Conservation (phyloP, 2,888 invertebrate species). For the Pachymerium ferrugineum region DNA sequence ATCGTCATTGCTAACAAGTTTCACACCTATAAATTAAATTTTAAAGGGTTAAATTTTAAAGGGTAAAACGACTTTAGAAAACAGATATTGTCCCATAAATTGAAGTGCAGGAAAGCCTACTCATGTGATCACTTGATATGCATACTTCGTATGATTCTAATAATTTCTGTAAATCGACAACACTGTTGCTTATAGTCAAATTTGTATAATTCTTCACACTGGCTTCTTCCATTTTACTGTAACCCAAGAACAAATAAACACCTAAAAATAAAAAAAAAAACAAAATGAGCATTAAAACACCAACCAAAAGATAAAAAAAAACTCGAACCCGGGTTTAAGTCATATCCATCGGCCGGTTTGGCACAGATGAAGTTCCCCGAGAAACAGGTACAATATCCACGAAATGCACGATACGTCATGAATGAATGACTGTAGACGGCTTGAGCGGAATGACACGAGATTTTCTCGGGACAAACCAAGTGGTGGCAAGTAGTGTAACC, state of each 20-base stretch:
- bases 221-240: constrained; percentile 81
- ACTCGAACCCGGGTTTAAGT: constrained; percentile 31
- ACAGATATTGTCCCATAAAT: too few relatives aligned
- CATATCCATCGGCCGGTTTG: constrained; percentile 56
- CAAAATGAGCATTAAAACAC: neutral
- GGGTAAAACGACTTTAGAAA: too few relatives aligned
- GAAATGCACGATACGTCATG: constrained; percentile 81
- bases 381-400: constrained; percentile 83
- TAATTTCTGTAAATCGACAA: constrained; percentile 31
- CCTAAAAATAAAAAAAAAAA: constrained; percentile 55
- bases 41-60: too few relatives aligned
- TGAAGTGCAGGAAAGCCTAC: neutral
- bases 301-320: neutral
- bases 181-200: constrained; percentile 64
- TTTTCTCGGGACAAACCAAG: constrained; percentile 32
- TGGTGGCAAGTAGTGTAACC: constrained; percentile 55
- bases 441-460: constrained; percentile 36
- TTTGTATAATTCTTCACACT: constrained; percentile 75
- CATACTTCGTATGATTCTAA: neutral
- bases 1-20: too few relatives aligned
- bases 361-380: constrained; percentile 88
- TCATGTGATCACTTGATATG: neutral
- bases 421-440: constrained; percentile 60
- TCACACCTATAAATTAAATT: too few relatives aligned
- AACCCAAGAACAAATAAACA: constrained; percentile 80